Percentiles rank a stretch among this genome's conserved stretches.
Conservation (phyloP, 2,113 vertebrate species). For the Petroica traversi region DNA sequence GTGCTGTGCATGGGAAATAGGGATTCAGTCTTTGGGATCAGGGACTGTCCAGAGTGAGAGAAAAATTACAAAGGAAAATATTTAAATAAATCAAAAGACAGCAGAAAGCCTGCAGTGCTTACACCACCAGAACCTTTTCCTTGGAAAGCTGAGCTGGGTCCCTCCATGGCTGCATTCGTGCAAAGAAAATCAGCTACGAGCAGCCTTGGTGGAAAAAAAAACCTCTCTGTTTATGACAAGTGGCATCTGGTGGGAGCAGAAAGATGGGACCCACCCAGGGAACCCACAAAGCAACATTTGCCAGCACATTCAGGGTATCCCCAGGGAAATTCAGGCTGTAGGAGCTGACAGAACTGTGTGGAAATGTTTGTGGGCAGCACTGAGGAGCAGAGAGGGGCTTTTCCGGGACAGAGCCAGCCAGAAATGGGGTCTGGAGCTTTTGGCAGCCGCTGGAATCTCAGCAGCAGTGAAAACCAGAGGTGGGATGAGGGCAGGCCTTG, state of each 20-base stretch:
- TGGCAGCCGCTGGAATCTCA: background rate
- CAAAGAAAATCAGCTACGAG: background rate
- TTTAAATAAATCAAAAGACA: background rate
- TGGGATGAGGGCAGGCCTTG: background rate
- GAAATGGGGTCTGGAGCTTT: background rate
- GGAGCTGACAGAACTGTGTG: background rate
- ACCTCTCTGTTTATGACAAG: background rate
- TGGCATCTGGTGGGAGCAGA: background rate
- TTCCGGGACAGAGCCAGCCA: background rate
- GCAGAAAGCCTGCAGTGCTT: background rate
- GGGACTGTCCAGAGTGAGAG: background rate
- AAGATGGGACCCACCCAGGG: background rate
- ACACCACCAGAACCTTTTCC: background rate
- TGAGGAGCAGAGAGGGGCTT: background rate
- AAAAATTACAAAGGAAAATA: background rate
- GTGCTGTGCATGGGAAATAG: background rate
- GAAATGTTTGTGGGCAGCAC: background rate
- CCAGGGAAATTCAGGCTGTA: accelerated
- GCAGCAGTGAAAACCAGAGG: background rate
- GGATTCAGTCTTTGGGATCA: background rate
- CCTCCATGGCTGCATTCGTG: background rate
- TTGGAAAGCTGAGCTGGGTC: background rate
- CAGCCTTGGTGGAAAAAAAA: background rate
- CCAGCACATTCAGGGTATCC: background rate
- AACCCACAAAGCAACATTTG: background rate